Evolutionary conservation across 2,797 vertebrate genomes (phyloP).

Genomic region (Halcyon leucocephala): DNA sequence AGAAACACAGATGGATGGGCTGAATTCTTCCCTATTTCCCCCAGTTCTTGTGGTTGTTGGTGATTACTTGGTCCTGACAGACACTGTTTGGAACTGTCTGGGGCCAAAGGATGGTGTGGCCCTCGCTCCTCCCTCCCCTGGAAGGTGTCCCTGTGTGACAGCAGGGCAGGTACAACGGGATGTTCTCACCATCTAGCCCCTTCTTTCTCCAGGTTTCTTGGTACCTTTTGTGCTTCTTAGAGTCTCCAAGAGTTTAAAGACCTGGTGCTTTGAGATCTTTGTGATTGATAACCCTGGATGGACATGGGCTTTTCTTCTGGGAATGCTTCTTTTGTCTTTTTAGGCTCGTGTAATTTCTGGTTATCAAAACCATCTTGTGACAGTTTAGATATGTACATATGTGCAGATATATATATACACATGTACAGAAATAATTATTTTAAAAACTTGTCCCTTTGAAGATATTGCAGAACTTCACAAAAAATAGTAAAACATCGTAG

Average conservation of each 20-base stretch:
- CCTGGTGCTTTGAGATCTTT: background rate
- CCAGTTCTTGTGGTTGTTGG: rapidly evolving
- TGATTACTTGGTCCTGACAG: background rate
- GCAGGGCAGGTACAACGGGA: background rate
- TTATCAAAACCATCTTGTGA: background rate
- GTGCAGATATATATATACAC: too few species aligned
- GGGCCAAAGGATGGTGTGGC: rapidly evolving
- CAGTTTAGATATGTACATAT: background rate
- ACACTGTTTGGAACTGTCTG: background rate
- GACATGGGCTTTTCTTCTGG: background rate
- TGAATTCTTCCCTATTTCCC: background rate
- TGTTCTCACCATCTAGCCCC: background rate
- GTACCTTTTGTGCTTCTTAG: background rate
- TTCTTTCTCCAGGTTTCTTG: background rate
- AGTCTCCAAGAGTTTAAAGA: background rate
- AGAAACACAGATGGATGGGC: too few species aligned
- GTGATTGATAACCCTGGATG: background rate
- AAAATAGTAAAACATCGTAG: background rate
- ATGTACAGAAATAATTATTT: background rate
- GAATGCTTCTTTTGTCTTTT: rapidly evolving
- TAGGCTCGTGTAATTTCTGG: background rate
- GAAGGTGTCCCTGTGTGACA: background rate
- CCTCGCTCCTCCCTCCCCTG: background rate
- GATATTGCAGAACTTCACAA: background rate
- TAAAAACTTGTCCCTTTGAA: background rate